These are phyloP conservation scores for Noturus placidus DNA, from an alignment of 2,113 vertebrate genomes.

Conservation along the genomic window DNA sequence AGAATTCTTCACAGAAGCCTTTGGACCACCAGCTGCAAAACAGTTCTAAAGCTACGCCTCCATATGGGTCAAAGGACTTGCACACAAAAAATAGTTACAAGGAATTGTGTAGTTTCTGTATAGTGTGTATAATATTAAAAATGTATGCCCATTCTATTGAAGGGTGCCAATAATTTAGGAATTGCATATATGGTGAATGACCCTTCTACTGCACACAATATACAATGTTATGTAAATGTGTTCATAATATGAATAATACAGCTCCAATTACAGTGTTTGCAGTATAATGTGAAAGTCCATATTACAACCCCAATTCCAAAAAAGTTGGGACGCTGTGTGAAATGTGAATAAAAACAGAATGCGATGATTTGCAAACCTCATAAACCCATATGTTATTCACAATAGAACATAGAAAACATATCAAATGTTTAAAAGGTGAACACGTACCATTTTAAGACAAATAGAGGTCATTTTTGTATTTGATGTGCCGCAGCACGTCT, in stretches of 20 bases:
- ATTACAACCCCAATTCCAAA: not conserved
- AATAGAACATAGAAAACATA: too few relatives aligned
- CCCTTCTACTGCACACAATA: not conserved
- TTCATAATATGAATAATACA: not conserved
- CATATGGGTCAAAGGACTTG: not conserved
- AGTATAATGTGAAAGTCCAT: not conserved
- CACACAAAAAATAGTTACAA: not conserved
- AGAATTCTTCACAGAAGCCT: not conserved
- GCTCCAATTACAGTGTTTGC: not conserved
- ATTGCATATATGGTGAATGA: not conserved
- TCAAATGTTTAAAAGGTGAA: too few relatives aligned
- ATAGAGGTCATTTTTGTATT: too few relatives aligned
- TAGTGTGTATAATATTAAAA: not conserved
- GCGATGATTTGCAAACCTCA: too few relatives aligned
- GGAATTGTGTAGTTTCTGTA: not conserved
- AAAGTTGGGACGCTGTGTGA: too few relatives aligned
- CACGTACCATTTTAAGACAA: too few relatives aligned
- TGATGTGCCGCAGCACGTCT: too few relatives aligned
- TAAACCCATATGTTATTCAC: too few relatives aligned
- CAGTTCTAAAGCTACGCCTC: not conserved
- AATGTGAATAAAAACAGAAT: too few relatives aligned
- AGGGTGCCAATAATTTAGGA: not conserved
- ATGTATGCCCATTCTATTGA: not conserved
- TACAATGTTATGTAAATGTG: not conserved
- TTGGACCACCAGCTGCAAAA: not conserved